These are phyloP conservation scores for Bugula neritina DNA, from an alignment of 2,888 invertebrate species.

Conservation along the genomic window DNA sequence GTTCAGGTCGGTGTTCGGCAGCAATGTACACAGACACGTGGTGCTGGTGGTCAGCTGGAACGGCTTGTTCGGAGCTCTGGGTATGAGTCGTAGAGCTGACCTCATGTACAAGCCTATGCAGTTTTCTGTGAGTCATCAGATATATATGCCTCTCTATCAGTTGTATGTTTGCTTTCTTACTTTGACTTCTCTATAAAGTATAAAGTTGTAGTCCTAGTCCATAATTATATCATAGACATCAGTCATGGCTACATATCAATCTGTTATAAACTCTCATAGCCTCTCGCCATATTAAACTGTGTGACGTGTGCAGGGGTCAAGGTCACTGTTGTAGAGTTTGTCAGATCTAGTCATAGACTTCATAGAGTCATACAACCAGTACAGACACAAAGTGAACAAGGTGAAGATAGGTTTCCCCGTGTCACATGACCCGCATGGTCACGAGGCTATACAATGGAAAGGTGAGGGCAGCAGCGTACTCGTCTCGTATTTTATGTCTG, in stretches of 20 bases:
- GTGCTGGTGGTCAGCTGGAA: conserved; percentile 51
- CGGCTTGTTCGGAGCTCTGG: conserved; percentile 51
- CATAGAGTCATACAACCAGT: conserved; percentile 45
- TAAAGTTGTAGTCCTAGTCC: too few relatives aligned
- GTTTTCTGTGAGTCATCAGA: conserved; percentile 39
- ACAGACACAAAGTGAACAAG: conserved; percentile 48
- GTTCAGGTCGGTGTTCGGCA: conserved; percentile 50
- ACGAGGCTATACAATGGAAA: conserved; percentile 51
- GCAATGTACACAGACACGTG: conserved; percentile 49
- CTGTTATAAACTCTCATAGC: too few relatives aligned
- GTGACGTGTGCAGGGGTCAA: background rate
- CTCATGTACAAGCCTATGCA: conserved; percentile 53
- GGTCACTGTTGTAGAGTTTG: conserved; percentile 40
- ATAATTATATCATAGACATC: too few relatives aligned
- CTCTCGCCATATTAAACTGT: too few relatives aligned
- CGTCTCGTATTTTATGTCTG: too few relatives aligned
- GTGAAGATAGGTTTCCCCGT: conserved; percentile 51
- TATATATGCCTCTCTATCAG: too few relatives aligned
- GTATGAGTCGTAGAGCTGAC: conserved; percentile 51
- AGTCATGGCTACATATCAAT: too few relatives aligned
- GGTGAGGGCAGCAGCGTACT: too few relatives aligned
- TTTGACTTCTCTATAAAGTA: background rate
- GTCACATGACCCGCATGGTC: conserved; percentile 51
- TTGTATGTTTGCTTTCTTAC: background rate
- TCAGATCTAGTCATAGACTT: conserved; percentile 47